Evolutionary conservation across 2,113 vertebrate species (phyloP), one percentile per base, ranked within the genome.

Genomic region (Gymnocephalus cernua): DNA sequence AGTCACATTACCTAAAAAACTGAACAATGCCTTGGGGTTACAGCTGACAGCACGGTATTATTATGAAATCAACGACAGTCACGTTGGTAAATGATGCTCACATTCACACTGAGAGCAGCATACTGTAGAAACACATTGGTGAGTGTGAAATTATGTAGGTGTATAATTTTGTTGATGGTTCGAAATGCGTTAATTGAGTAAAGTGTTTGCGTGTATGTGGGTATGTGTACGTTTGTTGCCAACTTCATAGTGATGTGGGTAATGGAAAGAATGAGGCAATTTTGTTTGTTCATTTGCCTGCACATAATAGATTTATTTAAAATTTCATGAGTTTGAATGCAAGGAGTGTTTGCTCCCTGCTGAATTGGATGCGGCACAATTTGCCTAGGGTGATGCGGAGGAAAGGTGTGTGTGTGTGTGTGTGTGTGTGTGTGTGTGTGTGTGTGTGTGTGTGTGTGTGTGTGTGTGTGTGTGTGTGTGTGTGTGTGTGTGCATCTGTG

Each of bases 251-350:
- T 18, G 14, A 78, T 59, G 19, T 79, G 76, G 53, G 71, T 69
- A 68, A 83, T 57, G 38, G 63, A 64, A 58, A 63, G 72, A 78
- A 68, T 69, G 54, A 83, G 79, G 64, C 61, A 57, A 38, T 80
- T 68, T 73, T 18, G 23, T 53, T 71, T 85, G 70, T 80, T 90
- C 74, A 71, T 89, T 19, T 86, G 63, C 71, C 45, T 50, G 80
- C 79, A 64, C 47, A 82, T 80, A 89, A 84, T 86, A 78, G 79
- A 85, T 88, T 82, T 84, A 38, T 90, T 91, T 90, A 84, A 86
- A 81, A 79, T 90, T 83, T 87, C 51, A 86, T 89, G 87, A 91
- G 68, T 68, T 74, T 79, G 50, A 78, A 77, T 57, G 41, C 38
- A 74, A 64, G 71, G 48, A 59, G 79, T 45, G 63, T 76, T 47